phyloP scores from a whole-genome alignment of 1,140 invertebrate species.

The Trichomalopsis sarcophagae region DNA sequence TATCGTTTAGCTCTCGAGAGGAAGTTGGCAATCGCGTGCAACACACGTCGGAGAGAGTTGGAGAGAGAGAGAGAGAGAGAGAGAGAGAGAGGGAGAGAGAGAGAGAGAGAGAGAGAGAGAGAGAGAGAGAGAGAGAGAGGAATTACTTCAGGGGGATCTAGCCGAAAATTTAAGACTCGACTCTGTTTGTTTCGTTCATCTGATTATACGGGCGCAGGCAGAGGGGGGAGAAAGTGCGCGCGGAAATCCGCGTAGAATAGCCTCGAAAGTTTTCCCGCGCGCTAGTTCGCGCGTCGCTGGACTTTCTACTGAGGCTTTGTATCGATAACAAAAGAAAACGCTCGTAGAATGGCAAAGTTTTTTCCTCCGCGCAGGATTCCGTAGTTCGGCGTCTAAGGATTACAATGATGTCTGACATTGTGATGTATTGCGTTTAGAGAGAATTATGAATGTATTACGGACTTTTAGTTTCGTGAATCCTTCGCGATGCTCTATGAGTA shows the following conservation, averaged over 20 bases:
- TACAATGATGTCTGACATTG: neutral
- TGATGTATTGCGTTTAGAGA: neutral
- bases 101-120: too few species aligned
- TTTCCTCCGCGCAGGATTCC: neutral
- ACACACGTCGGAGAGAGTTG: too few species aligned
- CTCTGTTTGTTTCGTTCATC: too few species aligned
- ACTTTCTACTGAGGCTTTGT: neutral
- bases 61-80: too few species aligned
- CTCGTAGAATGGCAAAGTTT: neutral
- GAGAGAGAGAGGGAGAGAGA: too few species aligned
- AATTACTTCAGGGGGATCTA: neutral
- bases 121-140: neutral
- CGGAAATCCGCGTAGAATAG: neutral
- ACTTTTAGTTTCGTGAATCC: too few species aligned
- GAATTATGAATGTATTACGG: too few species aligned
- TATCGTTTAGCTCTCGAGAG: too few species aligned
- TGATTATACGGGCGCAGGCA: neutral
- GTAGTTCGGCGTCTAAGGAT: neutral
- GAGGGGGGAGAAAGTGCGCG: neutral
- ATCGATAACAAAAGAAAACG: neutral
- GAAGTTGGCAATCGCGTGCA: too few species aligned
- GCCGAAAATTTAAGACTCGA: neutral
- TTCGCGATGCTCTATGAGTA: too few species aligned
- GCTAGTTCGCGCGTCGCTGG: neutral
- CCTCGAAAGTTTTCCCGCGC: neutral